Conservation (phyloP, 2,888 invertebrate genomes). For the Eupithecia insigniata region DNA sequence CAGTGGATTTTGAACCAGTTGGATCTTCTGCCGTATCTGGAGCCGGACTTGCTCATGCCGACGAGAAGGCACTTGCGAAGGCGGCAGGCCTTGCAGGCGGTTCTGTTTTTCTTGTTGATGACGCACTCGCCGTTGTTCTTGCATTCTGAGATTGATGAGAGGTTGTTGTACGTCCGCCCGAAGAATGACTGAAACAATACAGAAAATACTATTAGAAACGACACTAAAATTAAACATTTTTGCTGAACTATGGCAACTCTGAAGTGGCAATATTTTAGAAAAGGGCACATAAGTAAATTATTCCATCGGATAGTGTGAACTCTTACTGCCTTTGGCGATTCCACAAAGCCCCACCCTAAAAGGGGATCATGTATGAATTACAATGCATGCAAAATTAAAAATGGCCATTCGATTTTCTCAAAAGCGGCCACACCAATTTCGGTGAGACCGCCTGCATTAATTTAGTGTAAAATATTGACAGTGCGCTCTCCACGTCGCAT, state of each 20-base stretch:
- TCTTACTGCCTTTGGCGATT: conserved; percentile 6
- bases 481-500: conserved; percentile 70
- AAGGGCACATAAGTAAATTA: neutral
- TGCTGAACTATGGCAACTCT: neutral
- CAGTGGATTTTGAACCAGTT: conserved; percentile 98
- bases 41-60: conserved; percentile 96
- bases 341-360: conserved; percentile 23
- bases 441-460: conserved; percentile 69
- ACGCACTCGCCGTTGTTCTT: conserved; percentile 96
- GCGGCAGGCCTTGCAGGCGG: conserved; percentile 95
- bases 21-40: conserved; percentile 93
- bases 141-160: conserved; percentile 94
- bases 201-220: conserved; percentile 46
- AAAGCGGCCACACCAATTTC: conserved; percentile 65
- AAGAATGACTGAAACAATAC: conserved; percentile 93
- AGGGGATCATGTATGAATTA: conserved; percentile 46
- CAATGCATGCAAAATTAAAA: conserved; percentile 58
- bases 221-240: neutral
- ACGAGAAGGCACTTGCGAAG: conserved; percentile 93
- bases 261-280: neutral
- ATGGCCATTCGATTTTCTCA: conserved; percentile 63
- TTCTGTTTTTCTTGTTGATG: conserved; percentile 96
- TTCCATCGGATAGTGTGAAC: neutral
- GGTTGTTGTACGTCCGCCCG: conserved; percentile 95
- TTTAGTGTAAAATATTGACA: conserved; percentile 78